Conservation (phyloP, 2,113 vertebrate genomes). For the Pachypanchax playfairii region DNA sequence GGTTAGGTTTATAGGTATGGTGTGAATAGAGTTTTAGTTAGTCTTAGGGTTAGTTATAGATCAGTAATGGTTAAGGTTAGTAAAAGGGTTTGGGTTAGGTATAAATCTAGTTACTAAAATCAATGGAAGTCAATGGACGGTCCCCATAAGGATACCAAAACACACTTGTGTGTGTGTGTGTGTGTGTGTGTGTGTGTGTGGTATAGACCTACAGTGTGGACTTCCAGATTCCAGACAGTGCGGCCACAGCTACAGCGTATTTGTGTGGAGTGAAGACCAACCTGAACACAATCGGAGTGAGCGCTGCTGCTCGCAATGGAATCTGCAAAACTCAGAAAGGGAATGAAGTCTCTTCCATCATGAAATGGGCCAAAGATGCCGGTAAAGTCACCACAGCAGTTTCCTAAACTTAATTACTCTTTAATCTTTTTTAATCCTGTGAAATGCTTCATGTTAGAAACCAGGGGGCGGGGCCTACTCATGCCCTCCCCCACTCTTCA, state of each 20-base stretch:
- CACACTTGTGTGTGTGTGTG: no score
- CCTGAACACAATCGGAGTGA: slow-evolving; percentile 76
- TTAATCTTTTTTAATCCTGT: background rate
- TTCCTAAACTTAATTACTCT: background rate
- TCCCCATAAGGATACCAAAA: no score
- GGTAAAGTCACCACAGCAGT: slow-evolving; percentile 46
- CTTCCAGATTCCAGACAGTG: slow-evolving; percentile 82
- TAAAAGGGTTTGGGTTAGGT: no score
- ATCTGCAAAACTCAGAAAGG: slow-evolving; percentile 78
- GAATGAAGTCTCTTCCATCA: slow-evolving; percentile 82
- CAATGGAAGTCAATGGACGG: no score
- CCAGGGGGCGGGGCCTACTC: background rate
- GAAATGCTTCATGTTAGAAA: background rate
- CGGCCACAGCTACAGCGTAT: slow-evolving; percentile 79
- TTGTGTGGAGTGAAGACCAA: slow-evolving; percentile 82
- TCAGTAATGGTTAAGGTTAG: no score
- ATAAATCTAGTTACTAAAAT: no score
- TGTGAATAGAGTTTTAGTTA: no score
- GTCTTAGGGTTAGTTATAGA: no score
- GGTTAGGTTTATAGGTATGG: no score
- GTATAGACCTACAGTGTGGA: slow-evolving; percentile 80
- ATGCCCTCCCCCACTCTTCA: background rate
- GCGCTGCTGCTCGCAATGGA: slow-evolving; percentile 73
- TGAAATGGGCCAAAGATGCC: slow-evolving; percentile 81
- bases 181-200: no score